Evolutionary conservation across 2,888 invertebrate species (phyloP), one percentile per base, ranked within the genome.

Genomic region (Eutolmus rufibarbis): DNA sequence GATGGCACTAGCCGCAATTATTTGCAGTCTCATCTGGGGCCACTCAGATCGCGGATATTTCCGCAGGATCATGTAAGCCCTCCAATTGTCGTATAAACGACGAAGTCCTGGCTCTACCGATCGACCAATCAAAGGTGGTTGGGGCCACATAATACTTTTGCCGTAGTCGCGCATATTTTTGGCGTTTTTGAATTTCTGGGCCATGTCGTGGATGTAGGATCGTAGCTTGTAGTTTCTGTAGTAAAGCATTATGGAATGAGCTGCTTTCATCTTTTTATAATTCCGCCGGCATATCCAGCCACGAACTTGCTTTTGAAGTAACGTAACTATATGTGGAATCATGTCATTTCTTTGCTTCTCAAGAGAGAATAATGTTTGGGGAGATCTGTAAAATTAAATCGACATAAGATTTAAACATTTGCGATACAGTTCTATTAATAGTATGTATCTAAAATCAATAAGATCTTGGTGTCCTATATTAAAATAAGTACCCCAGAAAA

Each of bases 261-360:
- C 96, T 0, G 99, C 99, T 92, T 95, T 95, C 95, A 98, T 96
- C 92, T 95, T 95, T 92, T 95, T 95, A 92, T 97, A 98, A 82
- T 96, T 94, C 91, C 95, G 94, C 31, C 99, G 94, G 12, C 97
- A 97, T 34, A 96, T 91, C 88, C 95, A 93, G 34, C 98, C 99
- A 90, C 99, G 95, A 95, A 98, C 98, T 92, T 98, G 96, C 93
- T 99, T 99, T 94, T 99, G 99, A 89, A 99, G 94, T 91, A 98
- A 94, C 43, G 97, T 95, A 86, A 98, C 97, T 89, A 99, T 98
- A 88, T 96, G 96, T 0, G 98, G 98, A 89, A 99, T 96, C 91
- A 97, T 95, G 89, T 96, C 96, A 85, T 97, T 96, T 90, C 99
- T 95, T 77, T 96, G 95, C 91, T 95, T 95, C 92, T 99, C 99